Base-by-base conservation (phyloP, 2,797 vertebrate species). In the Centropyge bicolor region DNA sequence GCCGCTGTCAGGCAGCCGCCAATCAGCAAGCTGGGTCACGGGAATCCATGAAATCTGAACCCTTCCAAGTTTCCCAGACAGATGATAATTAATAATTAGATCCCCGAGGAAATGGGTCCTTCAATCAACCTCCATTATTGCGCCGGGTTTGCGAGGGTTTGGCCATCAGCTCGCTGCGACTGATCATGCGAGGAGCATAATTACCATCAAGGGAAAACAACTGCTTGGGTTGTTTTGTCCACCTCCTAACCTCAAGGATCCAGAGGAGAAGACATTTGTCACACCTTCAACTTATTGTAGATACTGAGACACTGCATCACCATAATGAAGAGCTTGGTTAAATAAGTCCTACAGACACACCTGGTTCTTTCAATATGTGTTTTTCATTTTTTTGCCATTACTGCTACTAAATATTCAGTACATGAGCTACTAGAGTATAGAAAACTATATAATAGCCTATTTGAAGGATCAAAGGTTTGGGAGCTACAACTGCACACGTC, bases 81-180 rank as follows among this genome's bases (percentile, higher is more conserved):
- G 83, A 48, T 20, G 12, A 72, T 84, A 87, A 91, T 91, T 91
- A 81, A 87, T 89, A 88, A 93, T 90, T 79, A 89, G 84, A 86
- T 88, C 90, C 81, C 82, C 0, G 36, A 67, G 90, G 91, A 92
- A 88, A 83, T 40, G n/a, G 76, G 52, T 73, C 89, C 84, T 87
- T 90, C 86, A 90, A 84, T 90, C 88, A 92, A 72, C 78, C 77
- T 67, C 62, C 35, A 60, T 84, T 78, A 87, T 56, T 80, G 55
- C 70, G 59, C 20, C 8, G 61, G 2, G 46, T 57, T 78, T 74
- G 63, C 70, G 64, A 83, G 57, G 22, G 65, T 85, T 81, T 43
- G 70, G 71, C 70, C 31, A 48, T 82, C 81, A 74, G 61, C 31
- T 71, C 62, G 27, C 57, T 71, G 73, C 63, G 78, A 86, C 69